A percentile compares a stretch with the other conserved stretches of the same genome.
Evolutionary conservation across 2,797 vertebrate species (phyloP).

Genomic region (Malacoctenus gilli): DNA sequence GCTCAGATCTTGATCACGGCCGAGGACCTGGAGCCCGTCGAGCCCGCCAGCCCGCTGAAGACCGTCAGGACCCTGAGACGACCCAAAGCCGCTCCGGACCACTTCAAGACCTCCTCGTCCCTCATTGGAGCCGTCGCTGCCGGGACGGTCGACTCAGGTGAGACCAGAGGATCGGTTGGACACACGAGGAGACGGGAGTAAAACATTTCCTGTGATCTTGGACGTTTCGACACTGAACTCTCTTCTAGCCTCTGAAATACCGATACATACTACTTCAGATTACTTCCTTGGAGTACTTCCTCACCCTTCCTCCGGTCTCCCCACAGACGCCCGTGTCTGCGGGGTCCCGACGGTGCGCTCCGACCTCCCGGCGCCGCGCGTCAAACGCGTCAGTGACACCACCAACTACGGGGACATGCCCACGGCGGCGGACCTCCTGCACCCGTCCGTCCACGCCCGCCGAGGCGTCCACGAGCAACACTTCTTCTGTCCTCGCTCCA

Average conservation of each 20-base stretch:
- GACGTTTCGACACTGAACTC: too few relatives aligned
- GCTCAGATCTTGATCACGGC: conserved; percentile 58
- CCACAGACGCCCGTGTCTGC: conserved; percentile 72
- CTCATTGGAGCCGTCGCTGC: conserved; percentile 75
- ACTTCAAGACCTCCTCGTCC: conserved; percentile 83
- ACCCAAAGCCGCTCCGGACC: conserved; percentile 54
- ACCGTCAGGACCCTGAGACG: conserved; percentile 72
- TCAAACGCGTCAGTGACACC: conserved; percentile 79
- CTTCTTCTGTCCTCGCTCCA: conserved; percentile 83
- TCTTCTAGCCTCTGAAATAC: too few relatives aligned
- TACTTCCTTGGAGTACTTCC: too few relatives aligned
- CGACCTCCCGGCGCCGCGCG: conserved; percentile 82
- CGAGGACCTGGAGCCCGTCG: conserved; percentile 77
- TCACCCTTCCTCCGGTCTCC: background rate
- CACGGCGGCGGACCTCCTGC: conserved; percentile 75
- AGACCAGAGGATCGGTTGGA: conserved; percentile 35
- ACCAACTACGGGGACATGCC: conserved; percentile 85
- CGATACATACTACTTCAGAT: too few relatives aligned
- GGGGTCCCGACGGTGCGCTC: conserved; percentile 84
- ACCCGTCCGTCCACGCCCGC: conserved; percentile 80
- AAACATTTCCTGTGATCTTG: too few relatives aligned
- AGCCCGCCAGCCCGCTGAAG: conserved; percentile 72
- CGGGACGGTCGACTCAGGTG: conserved; percentile 65
- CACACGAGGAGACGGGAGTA: too few relatives aligned
- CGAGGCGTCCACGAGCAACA: conserved; percentile 83